These are phyloP conservation scores for Anser cygnoides DNA, from an alignment of 2,113 vertebrate species.

Conservation along the genomic window DNA sequence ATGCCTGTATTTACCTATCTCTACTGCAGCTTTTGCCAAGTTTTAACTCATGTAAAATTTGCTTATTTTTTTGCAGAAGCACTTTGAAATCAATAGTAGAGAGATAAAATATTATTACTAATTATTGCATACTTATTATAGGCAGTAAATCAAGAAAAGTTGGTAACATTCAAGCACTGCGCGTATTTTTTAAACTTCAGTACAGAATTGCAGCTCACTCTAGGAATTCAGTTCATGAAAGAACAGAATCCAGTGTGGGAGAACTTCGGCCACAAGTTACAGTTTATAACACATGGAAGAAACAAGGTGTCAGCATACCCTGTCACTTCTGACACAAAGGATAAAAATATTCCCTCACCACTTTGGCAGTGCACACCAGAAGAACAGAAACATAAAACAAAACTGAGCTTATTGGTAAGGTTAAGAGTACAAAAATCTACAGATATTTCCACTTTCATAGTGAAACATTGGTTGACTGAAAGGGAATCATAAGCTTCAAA, in stretches of 20 bases:
- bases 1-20: not conserved
- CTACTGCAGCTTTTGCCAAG: not conserved
- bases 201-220: not conserved
- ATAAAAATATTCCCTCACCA: not conserved
- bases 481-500: not conserved
- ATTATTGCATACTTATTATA: not conserved
- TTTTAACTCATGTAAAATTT: not conserved
- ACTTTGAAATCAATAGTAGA: not conserved
- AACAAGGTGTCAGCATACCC: not conserved
- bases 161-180: not conserved
- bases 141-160: not conserved
- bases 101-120: not conserved
- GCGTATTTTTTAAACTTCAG: not conserved
- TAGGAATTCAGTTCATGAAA: not conserved
- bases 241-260: not conserved
- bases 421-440: not conserved
- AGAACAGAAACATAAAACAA: not conserved
- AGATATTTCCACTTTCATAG: not conserved
- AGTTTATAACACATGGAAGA: not conserved
- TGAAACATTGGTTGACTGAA: not conserved
- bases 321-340: not conserved
- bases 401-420: not conserved
- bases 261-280: not conserved
- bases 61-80: not conserved
- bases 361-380: not conserved